Evolutionary conservation across 2,113 vertebrate species (phyloP), one percentile per base, ranked within the genome.

Genomic region (Nesogale talazaci): DNA sequence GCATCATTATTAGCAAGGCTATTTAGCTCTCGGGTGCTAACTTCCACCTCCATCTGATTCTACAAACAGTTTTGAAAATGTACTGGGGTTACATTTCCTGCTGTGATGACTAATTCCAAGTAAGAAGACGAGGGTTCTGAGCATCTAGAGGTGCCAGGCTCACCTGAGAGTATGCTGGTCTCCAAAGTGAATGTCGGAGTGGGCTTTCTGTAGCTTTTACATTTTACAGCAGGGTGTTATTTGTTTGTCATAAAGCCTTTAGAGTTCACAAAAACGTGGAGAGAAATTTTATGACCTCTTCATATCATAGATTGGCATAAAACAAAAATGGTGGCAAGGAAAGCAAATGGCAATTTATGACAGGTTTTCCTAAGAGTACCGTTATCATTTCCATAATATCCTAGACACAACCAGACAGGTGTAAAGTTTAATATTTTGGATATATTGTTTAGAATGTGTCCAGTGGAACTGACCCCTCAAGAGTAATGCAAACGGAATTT

Each of bases 181-280:
- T 93, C 63, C 75, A n/a, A 40, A 23, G 17, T 23, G 25, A 79
- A 79, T 16, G 17, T 14, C 22, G 16, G 6, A 40, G 59, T 79
- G 61, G 63, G 65, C 69, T 75, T 69, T 93, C 52, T 61, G 16
- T 29, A 27, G 31, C 29, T 65, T 86, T 59, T 40, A 86, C 23
- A 52, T 70, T 83, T 67, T 90, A 92, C 3, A n/a, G 56, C 27
- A 83, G 20, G 63, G n/a, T 19, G 19, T 56, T 52, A 61, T 61
- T 61, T 77, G 34, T 85, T 92, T 94, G 89, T 74, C 86, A 95
- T n/a, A 36, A 94, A 84, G 22, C 84, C 56, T 83, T 75, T 12
- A 52, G 65, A 88, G 56, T 83, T 94, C 72, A 83, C 56, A 93
- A 82, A 96, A 76, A 59, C 3, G 17, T 38, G 36, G 61, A 72